A percentile compares a stretch with the other conserved stretches of the same genome.
phyloP scores from a whole-genome alignment of 2,888 invertebrate genomes.

The Dryadula phaetusa region DNA sequence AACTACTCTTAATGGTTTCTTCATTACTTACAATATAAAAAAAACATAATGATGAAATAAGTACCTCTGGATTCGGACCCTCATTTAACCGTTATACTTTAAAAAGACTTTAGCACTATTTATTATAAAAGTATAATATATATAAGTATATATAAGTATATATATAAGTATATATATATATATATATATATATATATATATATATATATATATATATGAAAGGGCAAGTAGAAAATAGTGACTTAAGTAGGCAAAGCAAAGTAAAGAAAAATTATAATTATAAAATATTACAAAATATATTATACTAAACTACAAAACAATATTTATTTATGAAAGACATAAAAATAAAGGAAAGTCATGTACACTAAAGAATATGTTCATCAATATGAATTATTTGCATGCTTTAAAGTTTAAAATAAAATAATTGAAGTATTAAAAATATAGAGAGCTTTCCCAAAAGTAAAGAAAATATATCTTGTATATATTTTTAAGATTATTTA shows the following conservation, averaged over 20 bases:
- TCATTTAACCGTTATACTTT: slow-evolving; percentile 41
- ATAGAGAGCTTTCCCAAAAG: slow-evolving; percentile 15
- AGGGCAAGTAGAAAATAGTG: slow-evolving; percentile 35
- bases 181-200: slow-evolving; percentile 1
- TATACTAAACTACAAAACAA: slow-evolving; percentile 31
- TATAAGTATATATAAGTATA: slow-evolving; percentile 5
- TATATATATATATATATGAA: slow-evolving; percentile 14
- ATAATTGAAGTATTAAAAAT: slow-evolving; percentile 9
- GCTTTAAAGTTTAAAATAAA: neutral
- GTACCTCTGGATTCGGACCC: slow-evolving; percentile 43
- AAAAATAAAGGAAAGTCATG: neutral
- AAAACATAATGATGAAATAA: slow-evolving; percentile 35
- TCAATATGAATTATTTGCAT: neutral
- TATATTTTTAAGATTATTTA: neutral
- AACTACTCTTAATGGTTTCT: slow-evolving; percentile 12
- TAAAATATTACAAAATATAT: slow-evolving; percentile 39
- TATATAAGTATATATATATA: slow-evolving; percentile 10
- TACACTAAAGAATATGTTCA: slow-evolving; percentile 3
- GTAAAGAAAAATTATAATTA: slow-evolving; percentile 2
- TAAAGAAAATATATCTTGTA: neutral
- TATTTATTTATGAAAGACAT: slow-evolving; percentile 27
- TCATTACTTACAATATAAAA: slow-evolving; percentile 14
- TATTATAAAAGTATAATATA: slow-evolving; percentile 13
- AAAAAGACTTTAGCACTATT: slow-evolving; percentile 23
- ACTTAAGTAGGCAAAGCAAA: slow-evolving; percentile 35